Base-by-base conservation (phyloP, 2,113 vertebrate species). In the Cochlearius cochlearius region DNA sequence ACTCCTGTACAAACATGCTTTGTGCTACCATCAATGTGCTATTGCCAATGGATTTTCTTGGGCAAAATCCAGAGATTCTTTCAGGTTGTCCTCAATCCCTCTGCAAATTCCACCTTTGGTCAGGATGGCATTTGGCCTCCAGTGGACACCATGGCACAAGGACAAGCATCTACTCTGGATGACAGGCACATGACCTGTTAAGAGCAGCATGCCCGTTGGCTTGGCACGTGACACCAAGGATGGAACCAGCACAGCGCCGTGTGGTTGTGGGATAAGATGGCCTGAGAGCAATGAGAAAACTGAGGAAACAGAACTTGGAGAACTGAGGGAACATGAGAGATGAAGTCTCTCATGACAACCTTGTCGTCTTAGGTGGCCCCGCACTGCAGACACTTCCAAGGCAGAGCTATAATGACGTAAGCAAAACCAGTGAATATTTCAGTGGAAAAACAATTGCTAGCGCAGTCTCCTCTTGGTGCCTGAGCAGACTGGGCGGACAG, bases 311-410 rank as follows among this genome's bases (percentile, higher is more conserved):
- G 90, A 74, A 41, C n/a, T 43, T 59, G 36, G 63, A 64, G 41
- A 43, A 20, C 9, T 63, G 43, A 52, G 50, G 56, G 38, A 50
- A 39, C 2, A 0, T 12, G 43, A 59, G 58, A 72, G 52, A 16
- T 45, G 64, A 78, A 59, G n/a, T n/a, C n/a, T n/a, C n/a, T n/a
- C n/a, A n/a, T n/a, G n/a, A n/a, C n/a, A n/a, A 73, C 10, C 5
- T 78, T 36, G 17, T 30, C 1, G 8, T 26, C 82, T 75, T 32
- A 62, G 21, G 5, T 85, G 66, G 20, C 58, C 16, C 26, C 0
- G 0, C n/a, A 5, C 69, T 41, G n/a, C 53, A 63, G 27, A 41
- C 3, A 2, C 22, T 50, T 53, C 38, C 0, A 6, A 75, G 55
- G 39, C 38, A 39, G 36, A 18, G 56, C 67, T 94, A 1, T 53